phyloP scores from a whole-genome alignment of 2,797 vertebrate species.

The Lutjanus argentimaculatus region DNA sequence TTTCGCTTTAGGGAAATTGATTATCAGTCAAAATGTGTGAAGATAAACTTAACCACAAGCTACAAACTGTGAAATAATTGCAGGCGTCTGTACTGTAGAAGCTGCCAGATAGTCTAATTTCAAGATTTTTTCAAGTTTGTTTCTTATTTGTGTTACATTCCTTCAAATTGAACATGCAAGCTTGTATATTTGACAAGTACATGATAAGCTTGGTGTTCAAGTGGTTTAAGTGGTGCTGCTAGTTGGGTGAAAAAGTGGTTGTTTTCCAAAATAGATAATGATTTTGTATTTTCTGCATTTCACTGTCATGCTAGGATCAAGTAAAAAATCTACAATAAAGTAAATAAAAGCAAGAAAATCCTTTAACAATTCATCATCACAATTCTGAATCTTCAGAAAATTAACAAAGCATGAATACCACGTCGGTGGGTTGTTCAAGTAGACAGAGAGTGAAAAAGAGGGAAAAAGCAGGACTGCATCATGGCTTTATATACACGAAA shows the following conservation, averaged over 20 bases:
- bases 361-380: not conserved
- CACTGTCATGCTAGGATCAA: not conserved
- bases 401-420: not conserved
- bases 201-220: not conserved
- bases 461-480: not conserved
- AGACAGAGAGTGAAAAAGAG: not conserved
- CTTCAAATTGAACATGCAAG: not conserved
- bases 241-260: not conserved
- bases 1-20: conserved; percentile 23
- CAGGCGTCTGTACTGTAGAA: not conserved
- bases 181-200: not conserved
- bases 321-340: not conserved
- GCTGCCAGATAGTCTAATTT: conserved; percentile 1
- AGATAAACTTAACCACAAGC: conserved; percentile 27
- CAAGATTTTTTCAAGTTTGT: not conserved
- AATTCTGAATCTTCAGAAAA: not conserved
- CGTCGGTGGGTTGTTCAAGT: not conserved
- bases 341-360: not conserved
- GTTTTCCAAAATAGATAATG: not conserved
- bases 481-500: not conserved
- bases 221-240: not conserved
- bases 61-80: conserved; percentile 16
- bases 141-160: not conserved
- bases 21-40: conserved; percentile 37
- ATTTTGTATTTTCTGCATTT: not conserved